phyloP scores from a whole-genome alignment of 2,888 invertebrate species.

The Punctoribates punctum region DNA sequence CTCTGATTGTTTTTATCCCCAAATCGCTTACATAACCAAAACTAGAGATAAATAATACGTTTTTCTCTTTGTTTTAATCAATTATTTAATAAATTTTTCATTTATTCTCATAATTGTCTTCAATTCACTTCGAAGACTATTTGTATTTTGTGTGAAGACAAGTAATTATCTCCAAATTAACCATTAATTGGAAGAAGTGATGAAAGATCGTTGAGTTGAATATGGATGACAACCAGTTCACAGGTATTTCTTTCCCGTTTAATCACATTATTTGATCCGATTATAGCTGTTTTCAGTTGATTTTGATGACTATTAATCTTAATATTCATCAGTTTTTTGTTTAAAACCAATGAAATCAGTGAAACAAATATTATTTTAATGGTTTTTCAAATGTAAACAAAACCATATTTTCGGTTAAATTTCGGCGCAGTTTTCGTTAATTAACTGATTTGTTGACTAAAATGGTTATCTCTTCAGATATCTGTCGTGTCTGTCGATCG shows the following conservation, averaged over 20 bases:
- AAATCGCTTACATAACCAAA: background rate
- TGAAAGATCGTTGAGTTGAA: background rate
- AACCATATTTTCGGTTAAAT: background rate
- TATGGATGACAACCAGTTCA: slow-evolving; percentile 39
- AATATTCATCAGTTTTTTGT: background rate
- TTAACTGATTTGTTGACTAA: background rate
- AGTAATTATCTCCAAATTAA: background rate
- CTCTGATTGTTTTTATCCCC: background rate
- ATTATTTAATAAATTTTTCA: too few species aligned
- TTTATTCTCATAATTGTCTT: background rate
- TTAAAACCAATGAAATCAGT: background rate
- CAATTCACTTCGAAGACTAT: background rate
- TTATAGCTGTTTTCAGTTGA: background rate
- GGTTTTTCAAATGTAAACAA: background rate
- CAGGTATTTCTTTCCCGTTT: slow-evolving; percentile 8
- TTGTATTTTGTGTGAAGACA: background rate
- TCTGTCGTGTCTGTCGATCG: slow-evolving; percentile 95
- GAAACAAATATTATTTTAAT: background rate
- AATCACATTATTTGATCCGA: too few species aligned
- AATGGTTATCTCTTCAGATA: slow-evolving; percentile 60
- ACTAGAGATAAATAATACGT: background rate
- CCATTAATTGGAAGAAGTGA: background rate
- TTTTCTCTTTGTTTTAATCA: background rate
- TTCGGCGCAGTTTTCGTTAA: too few species aligned
- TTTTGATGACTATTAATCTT: background rate